Evolutionary conservation across 2,888 invertebrate genomes (phyloP), one percentile per base, ranked within the genome.

Genomic region (Gnatocerus cornutus): DNA sequence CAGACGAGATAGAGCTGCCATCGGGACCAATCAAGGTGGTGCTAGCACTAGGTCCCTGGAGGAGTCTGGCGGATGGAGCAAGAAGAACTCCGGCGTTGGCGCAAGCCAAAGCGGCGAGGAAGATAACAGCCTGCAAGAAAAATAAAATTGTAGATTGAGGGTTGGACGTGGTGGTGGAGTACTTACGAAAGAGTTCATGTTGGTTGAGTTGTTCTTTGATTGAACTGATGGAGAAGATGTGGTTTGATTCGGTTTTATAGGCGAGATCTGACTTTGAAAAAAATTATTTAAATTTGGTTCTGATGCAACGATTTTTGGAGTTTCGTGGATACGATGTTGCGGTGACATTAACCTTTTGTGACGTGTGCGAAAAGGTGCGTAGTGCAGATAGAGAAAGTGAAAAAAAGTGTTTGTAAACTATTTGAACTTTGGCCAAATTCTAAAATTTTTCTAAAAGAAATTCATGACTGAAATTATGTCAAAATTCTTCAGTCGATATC

Each of bases 111-210:
- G 75, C 73, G 65, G 76, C 80, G 62, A 79, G 74, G 63, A 79
- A 73, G 45, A 77, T 72, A 55, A 79, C 69, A 65, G 77, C 74
- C 79, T 76, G 14, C n/a, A 63, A 52, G 53, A 39, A 64, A 67
- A 33, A 67, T 59, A 41, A 13, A 14, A 7, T 58, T 12, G 6
- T 56, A n/a, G n/a, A n/a, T n/a, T n/a, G n/a, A n/a, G n/a, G 13
- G 21, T 63, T 7, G 27, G 30, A 30, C 29, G 6, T 3, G 29
- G 30, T 48, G 46, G 45, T 12, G 46, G n/a, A n/a, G 12, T 69
- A 75, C 79, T 80, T 77, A 80, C 80, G 68, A 77, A 73, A 59
- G 74, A 76, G 73, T 78, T 79, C 80, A 80, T 80, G 67, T 64
- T 77, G 67, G 29, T 71, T 43, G 16, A n/a, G n/a, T n/a, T n/a